A percentile compares a stretch with the other conserved stretches of the same genome.
Conservation (phyloP, 2,888 invertebrate species). For the Drosophila paranaensis region DNA sequence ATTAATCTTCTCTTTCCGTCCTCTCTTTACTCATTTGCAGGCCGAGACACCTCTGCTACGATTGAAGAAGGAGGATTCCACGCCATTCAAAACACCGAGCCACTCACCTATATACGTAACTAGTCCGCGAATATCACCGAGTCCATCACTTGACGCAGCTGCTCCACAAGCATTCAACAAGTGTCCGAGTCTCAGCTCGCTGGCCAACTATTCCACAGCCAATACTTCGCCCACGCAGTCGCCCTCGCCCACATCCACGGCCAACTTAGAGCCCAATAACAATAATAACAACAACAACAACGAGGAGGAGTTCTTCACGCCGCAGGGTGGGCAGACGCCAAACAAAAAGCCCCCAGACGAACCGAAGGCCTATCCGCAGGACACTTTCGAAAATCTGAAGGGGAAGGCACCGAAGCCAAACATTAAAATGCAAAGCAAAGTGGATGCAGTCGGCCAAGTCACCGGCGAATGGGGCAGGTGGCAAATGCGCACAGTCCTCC, state of each 20-base stretch:
- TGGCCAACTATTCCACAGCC: conserved; percentile 38
- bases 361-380: conserved; percentile 79
- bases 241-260: conserved; percentile 14
- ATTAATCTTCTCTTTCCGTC: neutral
- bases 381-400: conserved; percentile 79
- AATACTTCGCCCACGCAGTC: conserved; percentile 9
- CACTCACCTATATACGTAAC: conserved; percentile 49
- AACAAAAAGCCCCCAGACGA: conserved; percentile 57
- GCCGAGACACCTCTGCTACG: conserved; percentile 83
- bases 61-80: conserved; percentile 61
- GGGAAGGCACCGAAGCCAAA: conserved; percentile 72
- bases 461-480: conserved; percentile 85
- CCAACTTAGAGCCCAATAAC: conserved; percentile 44
- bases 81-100: conserved; percentile 36
- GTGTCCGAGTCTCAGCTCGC: conserved; percentile 74
- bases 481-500: conserved; percentile 85
- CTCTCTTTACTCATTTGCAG: conserved; percentile 53
- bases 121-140: conserved; percentile 73
- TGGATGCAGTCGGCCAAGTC: conserved; percentile 84
- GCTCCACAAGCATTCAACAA: conserved; percentile 29
- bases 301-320: conserved; percentile 50
- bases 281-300: conserved; percentile 52
- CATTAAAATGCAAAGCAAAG: conserved; percentile 82
- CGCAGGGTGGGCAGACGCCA: conserved; percentile 31
- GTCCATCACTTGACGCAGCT: conserved; percentile 17